phyloP scores from a whole-genome alignment of 2,113 vertebrate species.

The Nicator chloris region DNA sequence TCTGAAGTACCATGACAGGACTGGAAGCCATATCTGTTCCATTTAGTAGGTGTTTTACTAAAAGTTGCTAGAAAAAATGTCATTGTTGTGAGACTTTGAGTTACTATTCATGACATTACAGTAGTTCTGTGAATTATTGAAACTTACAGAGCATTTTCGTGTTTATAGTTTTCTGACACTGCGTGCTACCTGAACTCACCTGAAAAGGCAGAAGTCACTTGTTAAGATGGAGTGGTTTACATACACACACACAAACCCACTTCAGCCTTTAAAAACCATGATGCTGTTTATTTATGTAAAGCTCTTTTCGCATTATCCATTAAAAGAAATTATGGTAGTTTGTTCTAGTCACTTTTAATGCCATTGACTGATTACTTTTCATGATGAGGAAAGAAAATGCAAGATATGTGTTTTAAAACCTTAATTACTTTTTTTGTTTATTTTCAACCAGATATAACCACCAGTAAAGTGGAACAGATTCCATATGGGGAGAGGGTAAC shows the following conservation, averaged over 20 bases:
- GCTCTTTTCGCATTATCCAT: background rate
- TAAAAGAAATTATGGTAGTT: background rate
- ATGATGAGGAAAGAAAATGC: background rate
- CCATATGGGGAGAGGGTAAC: conserved; percentile 94
- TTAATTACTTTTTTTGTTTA: background rate
- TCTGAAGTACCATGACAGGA: background rate
- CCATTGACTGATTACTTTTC: background rate
- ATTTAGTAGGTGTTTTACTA: background rate
- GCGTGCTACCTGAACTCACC: background rate
- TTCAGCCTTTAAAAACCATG: background rate
- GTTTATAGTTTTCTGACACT: background rate
- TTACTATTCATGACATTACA: background rate
- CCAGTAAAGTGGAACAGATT: conserved; percentile 89
- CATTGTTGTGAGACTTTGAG: background rate
- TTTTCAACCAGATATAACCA: conserved; percentile 71
- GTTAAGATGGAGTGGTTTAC: background rate
- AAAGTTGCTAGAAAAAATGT: background rate
- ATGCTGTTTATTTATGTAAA: background rate
- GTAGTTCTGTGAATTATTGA: background rate
- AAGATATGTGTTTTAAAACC: background rate
- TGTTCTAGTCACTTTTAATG: background rate
- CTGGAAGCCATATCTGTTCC: background rate
- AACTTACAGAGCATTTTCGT: background rate
- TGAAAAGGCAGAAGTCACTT: background rate
- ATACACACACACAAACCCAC: background rate